Evolutionary conservation across 2,888 invertebrate species (phyloP).

Genomic region (Xylota segnis): DNA sequence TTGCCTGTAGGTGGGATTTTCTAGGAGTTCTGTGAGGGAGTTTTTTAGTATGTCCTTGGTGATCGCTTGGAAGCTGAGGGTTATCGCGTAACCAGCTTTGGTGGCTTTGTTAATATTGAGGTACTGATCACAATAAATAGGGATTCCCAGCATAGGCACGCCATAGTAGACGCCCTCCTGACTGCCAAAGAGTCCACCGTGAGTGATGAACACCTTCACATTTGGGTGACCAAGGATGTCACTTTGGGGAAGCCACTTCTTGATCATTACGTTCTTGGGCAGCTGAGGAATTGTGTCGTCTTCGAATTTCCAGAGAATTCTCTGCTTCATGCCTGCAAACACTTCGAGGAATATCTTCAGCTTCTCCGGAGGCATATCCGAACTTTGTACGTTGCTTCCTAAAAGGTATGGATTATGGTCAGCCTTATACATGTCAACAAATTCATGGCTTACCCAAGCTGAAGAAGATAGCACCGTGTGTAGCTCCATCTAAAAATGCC

Average conservation of each 20-base stretch:
- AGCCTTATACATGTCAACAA: not conserved
- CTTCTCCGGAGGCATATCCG: slow-evolving; percentile 83
- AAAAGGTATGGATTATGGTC: not conserved
- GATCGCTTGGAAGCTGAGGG: slow-evolving; percentile 81
- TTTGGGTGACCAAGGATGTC: slow-evolving; percentile 85
- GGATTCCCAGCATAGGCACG: slow-evolving; percentile 85
- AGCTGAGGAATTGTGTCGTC: slow-evolving; percentile 82
- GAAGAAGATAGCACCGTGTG: slow-evolving; percentile 85
- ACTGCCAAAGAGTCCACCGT: slow-evolving; percentile 84
- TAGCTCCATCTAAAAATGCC: slow-evolving; percentile 83
- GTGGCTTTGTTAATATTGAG: slow-evolving; percentile 83
- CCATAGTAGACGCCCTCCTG: slow-evolving; percentile 84
- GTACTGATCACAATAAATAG: slow-evolving; percentile 84
- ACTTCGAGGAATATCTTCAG: slow-evolving; percentile 83
- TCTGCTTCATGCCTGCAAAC: slow-evolving; percentile 83
- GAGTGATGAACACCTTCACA: slow-evolving; percentile 84
- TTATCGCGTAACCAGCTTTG: slow-evolving; percentile 82
- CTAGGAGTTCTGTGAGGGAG: slow-evolving; percentile 82
- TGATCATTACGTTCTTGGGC: slow-evolving; percentile 84
- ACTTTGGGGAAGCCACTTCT: slow-evolving; percentile 86
- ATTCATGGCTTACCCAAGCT: slow-evolving; percentile 83
- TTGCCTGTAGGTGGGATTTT: slow-evolving; percentile 82
- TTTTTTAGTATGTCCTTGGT: slow-evolving; percentile 79
- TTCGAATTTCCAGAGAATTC: slow-evolving; percentile 85
- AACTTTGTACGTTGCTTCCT: slow-evolving; percentile 85